Conservation (phyloP, 1,140 invertebrate species). For the Grapholita molesta region DNA sequence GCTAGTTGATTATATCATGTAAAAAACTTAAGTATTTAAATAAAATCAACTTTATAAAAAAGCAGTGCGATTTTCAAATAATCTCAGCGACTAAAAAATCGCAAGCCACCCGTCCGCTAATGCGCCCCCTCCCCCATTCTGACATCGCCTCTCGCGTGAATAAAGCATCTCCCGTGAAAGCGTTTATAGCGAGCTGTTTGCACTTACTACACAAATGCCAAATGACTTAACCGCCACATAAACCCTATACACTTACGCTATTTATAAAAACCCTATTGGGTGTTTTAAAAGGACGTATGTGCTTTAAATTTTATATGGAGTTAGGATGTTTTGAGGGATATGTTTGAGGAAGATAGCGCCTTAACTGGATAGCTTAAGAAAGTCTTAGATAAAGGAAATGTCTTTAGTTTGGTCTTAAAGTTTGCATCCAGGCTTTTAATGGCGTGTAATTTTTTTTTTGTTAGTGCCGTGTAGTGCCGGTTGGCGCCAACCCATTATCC, state of each 20-base stretch:
- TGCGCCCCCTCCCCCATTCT: neutral
- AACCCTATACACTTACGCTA: neutral
- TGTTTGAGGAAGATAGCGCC: neutral
- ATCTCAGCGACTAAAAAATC: neutral
- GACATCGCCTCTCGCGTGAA: neutral
- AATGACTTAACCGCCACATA: neutral
- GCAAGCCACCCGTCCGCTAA: neutral
- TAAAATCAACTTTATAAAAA: too few species aligned
- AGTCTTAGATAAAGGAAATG: neutral
- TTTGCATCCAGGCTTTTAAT: neutral
- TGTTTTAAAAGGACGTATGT: neutral
- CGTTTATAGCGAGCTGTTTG: neutral
- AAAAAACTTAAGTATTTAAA: too few species aligned
- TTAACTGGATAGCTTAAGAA: neutral
- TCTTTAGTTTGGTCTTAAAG: neutral
- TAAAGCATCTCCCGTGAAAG: neutral
- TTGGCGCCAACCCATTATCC: too few species aligned
- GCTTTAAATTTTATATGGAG: neutral
- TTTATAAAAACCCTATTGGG: neutral
- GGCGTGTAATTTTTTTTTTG: too few species aligned
- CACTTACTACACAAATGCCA: neutral
- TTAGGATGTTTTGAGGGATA: neutral
- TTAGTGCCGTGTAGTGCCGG: too few species aligned
- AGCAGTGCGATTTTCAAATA: neutral
- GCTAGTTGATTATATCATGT: too few species aligned